phyloP scores from a whole-genome alignment of 2,888 invertebrate genomes.

The Xanthorhoe designata region DNA sequence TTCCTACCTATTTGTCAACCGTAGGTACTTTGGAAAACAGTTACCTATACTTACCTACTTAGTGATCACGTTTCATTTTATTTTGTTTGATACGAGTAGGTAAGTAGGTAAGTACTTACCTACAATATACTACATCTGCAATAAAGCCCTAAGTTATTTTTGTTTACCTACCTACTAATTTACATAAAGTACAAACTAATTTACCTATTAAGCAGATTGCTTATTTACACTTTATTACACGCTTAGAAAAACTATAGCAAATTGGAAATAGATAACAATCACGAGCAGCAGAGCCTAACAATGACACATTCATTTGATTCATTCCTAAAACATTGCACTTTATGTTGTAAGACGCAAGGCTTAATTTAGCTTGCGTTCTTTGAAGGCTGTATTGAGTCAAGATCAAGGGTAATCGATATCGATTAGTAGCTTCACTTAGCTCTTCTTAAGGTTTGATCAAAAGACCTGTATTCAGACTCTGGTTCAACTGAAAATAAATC shows the following conservation, averaged over 20 bases:
- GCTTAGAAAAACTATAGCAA: slow-evolving; percentile 17
- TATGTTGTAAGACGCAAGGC: not conserved
- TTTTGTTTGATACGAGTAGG: no score
- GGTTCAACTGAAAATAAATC: no score
- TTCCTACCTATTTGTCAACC: no score
- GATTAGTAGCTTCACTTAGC: not conserved
- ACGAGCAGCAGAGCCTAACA: slow-evolving; percentile 45
- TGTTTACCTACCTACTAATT: no score
- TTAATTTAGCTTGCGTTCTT: slow-evolving; percentile 14
- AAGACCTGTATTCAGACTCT: not conserved
- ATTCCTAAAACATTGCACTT: not conserved
- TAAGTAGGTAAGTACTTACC: no score
- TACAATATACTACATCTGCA: no score
- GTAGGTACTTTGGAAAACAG: no score
- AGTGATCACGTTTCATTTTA: no score
- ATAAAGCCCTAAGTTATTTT: not conserved
- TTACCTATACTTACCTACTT: no score
- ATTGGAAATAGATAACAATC: slow-evolving; percentile 35
- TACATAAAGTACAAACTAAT: not conserved
- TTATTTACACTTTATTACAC: not conserved
- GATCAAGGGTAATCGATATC: slow-evolving; percentile 53
- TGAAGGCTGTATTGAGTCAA: slow-evolving; percentile 44
- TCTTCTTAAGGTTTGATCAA: not conserved
- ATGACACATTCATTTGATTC: slow-evolving; percentile 27
- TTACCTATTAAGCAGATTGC: not conserved